Percentiles rank a stretch among this genome's conserved stretches.
phyloP scores from a whole-genome alignment of 2,113 vertebrate genomes.

The Salvelinus namaycush region DNA sequence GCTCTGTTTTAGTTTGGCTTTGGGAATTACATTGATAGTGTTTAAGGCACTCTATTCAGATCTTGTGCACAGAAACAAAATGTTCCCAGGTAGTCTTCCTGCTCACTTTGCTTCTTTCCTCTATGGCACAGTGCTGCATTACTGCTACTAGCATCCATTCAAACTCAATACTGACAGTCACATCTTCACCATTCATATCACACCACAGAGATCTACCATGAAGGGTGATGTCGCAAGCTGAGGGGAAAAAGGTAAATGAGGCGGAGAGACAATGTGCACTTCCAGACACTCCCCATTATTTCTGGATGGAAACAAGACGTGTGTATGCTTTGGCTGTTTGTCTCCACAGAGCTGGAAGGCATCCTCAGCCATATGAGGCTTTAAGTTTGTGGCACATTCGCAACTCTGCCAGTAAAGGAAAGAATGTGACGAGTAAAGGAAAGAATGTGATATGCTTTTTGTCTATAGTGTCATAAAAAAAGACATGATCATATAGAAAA shows the following conservation, averaged over 20 bases:
- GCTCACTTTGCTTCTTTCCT: slow-evolving; percentile 12
- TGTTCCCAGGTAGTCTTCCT: slow-evolving; percentile 9
- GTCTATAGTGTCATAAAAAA: slow-evolving; percentile 28
- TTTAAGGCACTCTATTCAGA: slow-evolving; percentile 53
- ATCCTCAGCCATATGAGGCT: slow-evolving; percentile 13
- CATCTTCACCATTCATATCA: slow-evolving; percentile 31
- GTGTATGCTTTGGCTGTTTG: neutral
- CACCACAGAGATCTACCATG: no score
- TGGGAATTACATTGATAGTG: slow-evolving; percentile 14
- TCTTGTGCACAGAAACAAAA: slow-evolving; percentile 34
- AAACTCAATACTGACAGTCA: slow-evolving; percentile 47
- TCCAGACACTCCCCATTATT: no score
- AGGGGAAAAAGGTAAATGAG: no score
- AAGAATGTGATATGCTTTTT: slow-evolving; percentile 32
- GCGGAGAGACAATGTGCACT: no score
- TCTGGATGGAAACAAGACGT: no score
- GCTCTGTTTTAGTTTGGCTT: neutral
- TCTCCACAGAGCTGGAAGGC: slow-evolving; percentile 33
- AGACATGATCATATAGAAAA: slow-evolving; percentile 46
- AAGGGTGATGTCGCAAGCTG: no score
- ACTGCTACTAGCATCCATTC: slow-evolving; percentile 50
- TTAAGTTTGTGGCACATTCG: slow-evolving; percentile 40
- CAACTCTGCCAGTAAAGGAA: slow-evolving; percentile 22
- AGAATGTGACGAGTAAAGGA: slow-evolving; percentile 27
- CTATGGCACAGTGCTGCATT: slow-evolving; percentile 62